phyloP scores from a whole-genome alignment of 1,140 invertebrate species.

The Cryptotermes secundus region DNA sequence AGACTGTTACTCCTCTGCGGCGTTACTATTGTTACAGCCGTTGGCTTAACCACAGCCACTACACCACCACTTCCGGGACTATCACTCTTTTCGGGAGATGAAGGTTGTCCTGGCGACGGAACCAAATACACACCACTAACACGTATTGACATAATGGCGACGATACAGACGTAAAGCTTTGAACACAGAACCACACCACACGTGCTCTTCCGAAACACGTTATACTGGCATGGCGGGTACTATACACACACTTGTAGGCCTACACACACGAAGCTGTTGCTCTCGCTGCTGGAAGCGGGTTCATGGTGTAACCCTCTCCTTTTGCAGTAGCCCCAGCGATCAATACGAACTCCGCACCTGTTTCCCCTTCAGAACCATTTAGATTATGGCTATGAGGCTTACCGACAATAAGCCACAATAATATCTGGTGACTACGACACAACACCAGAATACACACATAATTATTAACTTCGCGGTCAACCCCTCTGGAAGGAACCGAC shows the following conservation, averaged over 20 bases:
- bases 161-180: background rate
- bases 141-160: conserved; percentile 48
- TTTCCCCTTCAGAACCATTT: conserved; percentile 5
- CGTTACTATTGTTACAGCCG: conserved; percentile 50
- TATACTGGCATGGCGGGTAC: background rate
- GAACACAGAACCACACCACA: background rate
- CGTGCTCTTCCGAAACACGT: background rate
- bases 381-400: background rate
- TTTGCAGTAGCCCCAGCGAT: conserved; percentile 3
- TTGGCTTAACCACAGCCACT: conserved; percentile 19
- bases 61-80: conserved; percentile 9
- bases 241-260: background rate
- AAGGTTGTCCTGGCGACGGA: conserved; percentile 38
- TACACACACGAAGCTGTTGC: conserved; percentile 6
- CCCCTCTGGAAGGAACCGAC: background rate
- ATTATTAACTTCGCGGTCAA: background rate
- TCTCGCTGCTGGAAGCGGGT: background rate
- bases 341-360: conserved; percentile 3
- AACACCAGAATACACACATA: background rate
- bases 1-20: conserved; percentile 79
- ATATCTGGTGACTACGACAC: background rate
- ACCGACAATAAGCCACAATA: background rate
- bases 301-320: conserved; percentile 5
- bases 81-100: conserved; percentile 28
- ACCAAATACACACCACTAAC: conserved; percentile 50